Base-by-base conservation (phyloP, 2,888 invertebrate species). In the Amiota mariae region DNA sequence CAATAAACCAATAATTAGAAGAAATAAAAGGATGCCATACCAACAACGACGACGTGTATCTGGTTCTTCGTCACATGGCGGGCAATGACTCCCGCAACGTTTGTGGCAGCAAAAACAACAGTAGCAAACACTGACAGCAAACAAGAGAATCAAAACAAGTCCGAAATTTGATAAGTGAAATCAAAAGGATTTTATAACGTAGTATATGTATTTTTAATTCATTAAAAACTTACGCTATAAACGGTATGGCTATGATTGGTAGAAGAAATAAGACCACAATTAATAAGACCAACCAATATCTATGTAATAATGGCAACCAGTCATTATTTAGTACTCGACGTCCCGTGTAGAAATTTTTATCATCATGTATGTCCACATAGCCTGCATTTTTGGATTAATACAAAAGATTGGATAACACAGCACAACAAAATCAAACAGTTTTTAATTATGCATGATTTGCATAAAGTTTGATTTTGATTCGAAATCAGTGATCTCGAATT, bases 91-190 rank as follows among this genome's bases (percentile, higher is more conserved):
- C 36, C 95, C 95, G 87, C 94, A 94, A 80, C 95, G 95, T 78
- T 96, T 94, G 88, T 97, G 97, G 91, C 97, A 97, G 91, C 97
- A 97, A 90, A 97, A 95, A 82, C 93, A 93, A 73, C 94, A 90
- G 54, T 84, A 84, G 73, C 83, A 85, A 11, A 84, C 75, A 11
- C 90, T 90, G 72, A 8, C 81, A 59, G 2, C 3, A 1, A 8
- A 11, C 3, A 36, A 11, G 59, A 36, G 6, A 11, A 47, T 49
- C 8, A 48, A 11, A 4, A 18, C 20, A 11, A 18, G 8, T 6
- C 59, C 20, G 13, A 11, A n/a, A 57, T 54, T 54, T 54, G 54
- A n/a, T 11, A 12, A 54, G 15, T 1, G 3, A 2, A n/a, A n/a
- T n/a, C n/a, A n/a, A n/a, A n/a, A n/a, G n/a, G n/a, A n/a, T n/a